Evolutionary conservation across 2,888 invertebrate genomes (phyloP), one percentile per base, ranked within the genome.

Genomic region (Volucella zonaria): DNA sequence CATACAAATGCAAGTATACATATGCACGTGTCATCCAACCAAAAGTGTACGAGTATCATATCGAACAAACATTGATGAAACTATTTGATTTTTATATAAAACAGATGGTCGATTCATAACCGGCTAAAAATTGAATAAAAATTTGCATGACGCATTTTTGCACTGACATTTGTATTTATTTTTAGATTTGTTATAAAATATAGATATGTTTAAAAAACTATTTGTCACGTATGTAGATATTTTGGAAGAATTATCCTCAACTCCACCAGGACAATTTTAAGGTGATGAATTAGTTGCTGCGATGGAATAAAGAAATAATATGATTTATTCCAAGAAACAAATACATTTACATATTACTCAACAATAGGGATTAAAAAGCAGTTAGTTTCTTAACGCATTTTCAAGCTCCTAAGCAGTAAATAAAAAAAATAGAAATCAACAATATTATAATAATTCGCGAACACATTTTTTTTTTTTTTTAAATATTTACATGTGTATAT

Each of bases 261-360:
- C 88, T 90, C 89, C 89, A 90, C 88, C 89, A 88, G 88, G 89
- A 89, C 86, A 88, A 88, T 87, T 88, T 88, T 89, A 89, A 88
- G 88, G 87, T 88, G 89, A 88, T 88, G 88, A 89, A 87, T 89
- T 89, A 89, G 87, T 89, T 88, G 89, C 89, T 90, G 89, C 88
- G 89, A 88, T 89, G 87, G 89, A 88, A 89, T 88, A 89, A 89
- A 88, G 89, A 88, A 88, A 89, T 86, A 82, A 81, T 73, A 68
- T 77, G 83, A 73, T 85, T 85, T 85, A 85, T 85, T 85, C 85
- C 85, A 77, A 81, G 68, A 77, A 79, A 77, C 59, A 66, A 66
- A 70, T 78, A 62, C 52, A 54, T 59, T 61, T 43, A 66, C 52
- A 66, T 75, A 31, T 47, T 58, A 12, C 62, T 73, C 67, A 75